Conservation (phyloP, 2,888 invertebrate species). For the Aphelenchoides bicaudatus region DNA sequence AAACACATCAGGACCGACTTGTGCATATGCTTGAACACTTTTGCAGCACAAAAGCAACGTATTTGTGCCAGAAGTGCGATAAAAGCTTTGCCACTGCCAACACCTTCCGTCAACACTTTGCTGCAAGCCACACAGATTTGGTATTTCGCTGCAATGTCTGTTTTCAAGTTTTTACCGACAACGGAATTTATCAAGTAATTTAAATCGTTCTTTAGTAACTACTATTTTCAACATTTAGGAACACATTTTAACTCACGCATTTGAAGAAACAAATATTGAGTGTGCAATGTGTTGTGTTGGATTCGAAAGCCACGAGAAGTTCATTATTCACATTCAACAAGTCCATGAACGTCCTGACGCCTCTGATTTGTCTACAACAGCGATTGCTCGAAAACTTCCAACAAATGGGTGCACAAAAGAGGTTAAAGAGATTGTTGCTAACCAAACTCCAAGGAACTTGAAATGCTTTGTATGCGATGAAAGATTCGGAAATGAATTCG, state of each 20-base stretch:
- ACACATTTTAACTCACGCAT: slow-evolving; percentile 20
- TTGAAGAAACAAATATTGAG: slow-evolving; percentile 11
- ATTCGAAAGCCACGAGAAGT: slow-evolving; percentile 18
- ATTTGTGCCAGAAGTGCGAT: slow-evolving; percentile 21
- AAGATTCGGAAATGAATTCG: slow-evolving; percentile 23
- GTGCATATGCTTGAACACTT: slow-evolving; percentile 29
- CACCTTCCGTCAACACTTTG: slow-evolving; percentile 27
- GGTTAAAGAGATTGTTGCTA: neutral
- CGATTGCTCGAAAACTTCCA: neutral
- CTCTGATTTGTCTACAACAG: slow-evolving; percentile 3
- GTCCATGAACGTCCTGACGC: slow-evolving; percentile 25
- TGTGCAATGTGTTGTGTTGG: slow-evolving; percentile 21
- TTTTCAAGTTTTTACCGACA: slow-evolving; percentile 27
- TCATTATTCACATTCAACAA: slow-evolving; percentile 25
- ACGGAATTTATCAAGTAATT: slow-evolving; percentile 17
- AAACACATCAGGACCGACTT: slow-evolving; percentile 16
- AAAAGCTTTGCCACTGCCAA: slow-evolving; percentile 13
- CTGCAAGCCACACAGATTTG: slow-evolving; percentile 22
- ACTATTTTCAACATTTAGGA: slow-evolving; percentile 19
- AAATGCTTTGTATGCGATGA: slow-evolving; percentile 34
- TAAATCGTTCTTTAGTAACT: neutral
- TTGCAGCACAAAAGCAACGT: slow-evolving; percentile 19
- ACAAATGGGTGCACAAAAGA: neutral
- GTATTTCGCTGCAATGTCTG: slow-evolving; percentile 31
- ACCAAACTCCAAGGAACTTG: slow-evolving; percentile 13